Percentiles rank a stretch among this genome's conserved stretches.
These are phyloP conservation scores for Protodeltote pygarga DNA, from an alignment of 2,888 invertebrate genomes.

Conservation along the genomic window DNA sequence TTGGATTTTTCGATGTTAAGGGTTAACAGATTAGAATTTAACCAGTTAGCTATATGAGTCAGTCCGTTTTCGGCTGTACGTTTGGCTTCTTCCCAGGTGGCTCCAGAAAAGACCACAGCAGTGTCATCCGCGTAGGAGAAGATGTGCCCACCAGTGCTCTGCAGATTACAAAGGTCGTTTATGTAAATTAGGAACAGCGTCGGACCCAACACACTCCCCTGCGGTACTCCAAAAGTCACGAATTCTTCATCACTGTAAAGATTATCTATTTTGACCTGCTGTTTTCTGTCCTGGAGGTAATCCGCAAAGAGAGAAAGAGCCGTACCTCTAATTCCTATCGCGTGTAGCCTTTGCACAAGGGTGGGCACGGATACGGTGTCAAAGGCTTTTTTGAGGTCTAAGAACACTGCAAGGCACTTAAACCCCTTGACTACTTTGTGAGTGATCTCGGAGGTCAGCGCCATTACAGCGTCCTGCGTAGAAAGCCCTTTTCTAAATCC, in stretches of 20 bases:
- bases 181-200: neutral
- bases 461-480: neutral
- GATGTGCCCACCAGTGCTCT: neutral
- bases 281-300: neutral
- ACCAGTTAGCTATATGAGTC: neutral
- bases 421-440: neutral
- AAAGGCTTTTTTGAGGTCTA: neutral
- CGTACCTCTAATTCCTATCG: neutral
- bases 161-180: neutral
- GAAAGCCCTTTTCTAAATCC: neutral
- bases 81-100: neutral
- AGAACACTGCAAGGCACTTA: neutral
- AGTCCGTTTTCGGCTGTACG: neutral
- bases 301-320: neutral
- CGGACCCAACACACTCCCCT: neutral
- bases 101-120: neutral
- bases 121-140: neutral
- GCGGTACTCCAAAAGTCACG: neutral
- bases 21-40: neutral
- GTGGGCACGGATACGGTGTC: no score
- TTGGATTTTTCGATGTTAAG: neutral
- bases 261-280: neutral
- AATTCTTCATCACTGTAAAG: neutral
- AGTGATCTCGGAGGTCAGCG: neutral
- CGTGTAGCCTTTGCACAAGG: neutral